Conservation (phyloP, 2,797 vertebrate genomes). For the Sebastes oblongus region DNA sequence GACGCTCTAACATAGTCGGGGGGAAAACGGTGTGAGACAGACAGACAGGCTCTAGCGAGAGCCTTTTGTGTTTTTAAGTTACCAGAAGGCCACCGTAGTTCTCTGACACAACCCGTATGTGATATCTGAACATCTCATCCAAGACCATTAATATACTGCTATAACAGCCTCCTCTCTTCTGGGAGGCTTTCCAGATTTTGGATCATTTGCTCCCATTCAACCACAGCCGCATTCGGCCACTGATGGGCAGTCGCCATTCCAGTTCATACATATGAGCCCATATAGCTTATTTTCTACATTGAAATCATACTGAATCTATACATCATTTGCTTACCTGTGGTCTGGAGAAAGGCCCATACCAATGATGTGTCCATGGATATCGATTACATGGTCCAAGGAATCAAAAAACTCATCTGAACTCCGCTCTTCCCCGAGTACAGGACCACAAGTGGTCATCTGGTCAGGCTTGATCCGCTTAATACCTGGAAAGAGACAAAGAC, state of each 20-base stretch:
- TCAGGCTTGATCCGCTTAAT: constrained; percentile 95
- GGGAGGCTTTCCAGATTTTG: neutral
- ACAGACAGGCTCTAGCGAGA: too few relatives aligned
- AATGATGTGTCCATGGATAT: constrained; percentile 96
- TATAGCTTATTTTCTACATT: neutral
- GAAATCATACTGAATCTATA: neutral
- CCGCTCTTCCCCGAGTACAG: constrained; percentile 92
- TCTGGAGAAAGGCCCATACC: constrained; percentile 99
- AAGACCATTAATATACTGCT: neutral
- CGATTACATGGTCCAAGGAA: constrained; percentile 93
- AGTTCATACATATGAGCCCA: neutral
- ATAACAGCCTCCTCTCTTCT: neutral
- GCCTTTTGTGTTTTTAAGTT: too few relatives aligned
- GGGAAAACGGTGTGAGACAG: too few relatives aligned
- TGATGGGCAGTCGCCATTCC: neutral
- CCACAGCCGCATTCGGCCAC: neutral
- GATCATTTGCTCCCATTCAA: neutral
- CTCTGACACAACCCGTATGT: neutral
- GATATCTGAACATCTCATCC: neutral
- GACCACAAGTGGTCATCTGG: constrained; percentile 95
- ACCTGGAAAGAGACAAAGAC: constrained; percentile 74
- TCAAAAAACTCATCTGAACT: constrained; percentile 94
- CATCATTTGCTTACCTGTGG: constrained; percentile 84
- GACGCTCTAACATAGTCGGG: too few relatives aligned
- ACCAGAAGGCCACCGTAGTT: too few relatives aligned